Base-by-base conservation (phyloP, 2,888 invertebrate species). In the Unio delphinus region DNA sequence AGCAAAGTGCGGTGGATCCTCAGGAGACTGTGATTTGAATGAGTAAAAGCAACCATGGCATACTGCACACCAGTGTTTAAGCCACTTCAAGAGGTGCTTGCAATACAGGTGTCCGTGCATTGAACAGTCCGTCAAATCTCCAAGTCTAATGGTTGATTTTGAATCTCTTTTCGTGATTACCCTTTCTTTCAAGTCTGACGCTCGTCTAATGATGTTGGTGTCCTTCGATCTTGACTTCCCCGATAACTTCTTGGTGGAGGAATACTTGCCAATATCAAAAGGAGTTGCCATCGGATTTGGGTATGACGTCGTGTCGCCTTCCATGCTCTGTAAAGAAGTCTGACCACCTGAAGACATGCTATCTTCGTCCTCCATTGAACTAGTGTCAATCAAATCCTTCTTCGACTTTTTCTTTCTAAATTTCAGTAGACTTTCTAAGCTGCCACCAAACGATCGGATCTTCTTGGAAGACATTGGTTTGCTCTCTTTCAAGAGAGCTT, bases 41-140 rank as follows among this genome's bases (percentile, higher is more conserved):
- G 80, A 81, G 70, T 85, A 86, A 62, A 86, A 78, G 66, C 81
- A 81, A 0, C 85, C 83, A n/a, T 79, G 69, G 63, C 79, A 80
- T n/a, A 86, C 78, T 3, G 80, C 80, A 71, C 84, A 85, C 82
- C 82, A 85, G 8, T 83, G 62, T 67, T 80, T 80, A 30, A 78
- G 78, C 83, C 84, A 86, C 65, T 82, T 83, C 6, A 80, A 67
- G 30, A 79, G 73, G 26, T 75, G 66, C 65, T 81, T 81, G 58
- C 80, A 73, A 62, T 81, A 75, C 15, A 83, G 62, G 68, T 72
- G 79, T 1, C 80, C 80, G 45, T 74, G 70, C 34, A 82, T 80
- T 15, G 74, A 79, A 15, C 72, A 67, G 55, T 82, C 78, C 26
- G 61, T 60, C 20, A 82, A 61, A 23, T 80, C 79, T n/a, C 72